A percentile compares a stretch with the other conserved stretches of the same genome.
Conservation (phyloP, 2,113 vertebrate genomes). For the Cryptotis parvus region DNA sequence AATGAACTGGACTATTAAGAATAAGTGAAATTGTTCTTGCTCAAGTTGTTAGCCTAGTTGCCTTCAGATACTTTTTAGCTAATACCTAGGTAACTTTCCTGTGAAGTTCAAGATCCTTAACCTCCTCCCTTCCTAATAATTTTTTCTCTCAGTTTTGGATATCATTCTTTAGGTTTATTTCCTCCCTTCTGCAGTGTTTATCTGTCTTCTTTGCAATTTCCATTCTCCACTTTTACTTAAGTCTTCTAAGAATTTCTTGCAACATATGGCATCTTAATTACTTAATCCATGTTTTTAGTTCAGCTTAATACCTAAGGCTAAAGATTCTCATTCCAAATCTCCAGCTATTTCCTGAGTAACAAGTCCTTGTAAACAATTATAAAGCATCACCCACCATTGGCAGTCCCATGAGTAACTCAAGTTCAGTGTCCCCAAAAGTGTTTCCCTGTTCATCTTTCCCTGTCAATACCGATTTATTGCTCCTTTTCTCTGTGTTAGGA, state of each 20-base stretch:
- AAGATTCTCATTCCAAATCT: background rate
- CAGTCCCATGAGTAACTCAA: background rate
- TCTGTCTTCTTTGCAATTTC: constrained; percentile 12
- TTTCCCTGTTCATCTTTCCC: too few relatives aligned
- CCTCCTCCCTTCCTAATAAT: background rate
- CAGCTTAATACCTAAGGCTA: background rate
- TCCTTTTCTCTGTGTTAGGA: background rate
- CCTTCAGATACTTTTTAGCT: background rate
- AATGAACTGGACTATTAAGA: background rate
- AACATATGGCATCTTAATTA: background rate
- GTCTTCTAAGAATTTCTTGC: background rate
- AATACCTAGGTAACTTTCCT: background rate
- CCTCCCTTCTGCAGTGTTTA: background rate
- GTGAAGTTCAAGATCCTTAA: background rate
- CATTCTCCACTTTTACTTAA: constrained; percentile 8
- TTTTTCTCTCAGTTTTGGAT: background rate
- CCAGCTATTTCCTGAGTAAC: constrained; percentile 3
- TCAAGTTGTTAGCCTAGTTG: background rate
- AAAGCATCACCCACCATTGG: background rate
- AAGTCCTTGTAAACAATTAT: background rate
- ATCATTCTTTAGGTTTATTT: background rate
- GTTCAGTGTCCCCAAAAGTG: background rate
- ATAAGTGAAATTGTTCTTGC: constrained; percentile 13
- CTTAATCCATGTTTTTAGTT: background rate
- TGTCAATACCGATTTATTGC: background rate